A percentile compares a stretch with the other conserved stretches of the same genome.
Conservation (phyloP, 2,888 invertebrate species). For the Therioaphis trifolii region DNA sequence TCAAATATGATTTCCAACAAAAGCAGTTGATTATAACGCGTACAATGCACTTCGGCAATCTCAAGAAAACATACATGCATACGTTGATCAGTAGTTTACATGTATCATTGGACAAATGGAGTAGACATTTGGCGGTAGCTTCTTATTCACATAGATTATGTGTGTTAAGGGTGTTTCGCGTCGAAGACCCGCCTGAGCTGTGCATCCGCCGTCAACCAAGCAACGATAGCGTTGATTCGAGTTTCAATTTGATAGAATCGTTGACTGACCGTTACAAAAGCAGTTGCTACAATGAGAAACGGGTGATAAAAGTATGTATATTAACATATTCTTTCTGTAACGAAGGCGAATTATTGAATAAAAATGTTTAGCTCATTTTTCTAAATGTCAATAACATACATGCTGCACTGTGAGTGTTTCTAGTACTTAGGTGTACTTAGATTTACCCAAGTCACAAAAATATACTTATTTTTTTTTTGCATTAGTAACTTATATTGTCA, state of each 20-base stretch:
- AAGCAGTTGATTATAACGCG: neutral
- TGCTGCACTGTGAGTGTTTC: no score
- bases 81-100: constrained; percentile 17
- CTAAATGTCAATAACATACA: no score
- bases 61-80: neutral
- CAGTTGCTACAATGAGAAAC: neutral
- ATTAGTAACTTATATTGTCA: no score
- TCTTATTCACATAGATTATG: neutral
- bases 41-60: neutral
- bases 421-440: no score
- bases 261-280: constrained; percentile 23
- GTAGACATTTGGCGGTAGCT: constrained; percentile 38
- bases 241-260: neutral
- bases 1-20: neutral
- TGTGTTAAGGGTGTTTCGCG: constrained; percentile 9
- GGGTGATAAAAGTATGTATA: constrained; percentile 42
- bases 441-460: no score
- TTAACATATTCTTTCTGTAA: no score
- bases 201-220: neutral
- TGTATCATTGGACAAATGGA: constrained; percentile 18
- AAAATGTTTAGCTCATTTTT: no score
- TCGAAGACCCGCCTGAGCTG: neutral
- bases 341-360: no score
- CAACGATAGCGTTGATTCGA: neutral
- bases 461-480: no score